Evolutionary conservation across 2,797 vertebrate genomes (phyloP), one percentile per base, ranked within the genome.

Genomic region (Acanthornis magna): DNA sequence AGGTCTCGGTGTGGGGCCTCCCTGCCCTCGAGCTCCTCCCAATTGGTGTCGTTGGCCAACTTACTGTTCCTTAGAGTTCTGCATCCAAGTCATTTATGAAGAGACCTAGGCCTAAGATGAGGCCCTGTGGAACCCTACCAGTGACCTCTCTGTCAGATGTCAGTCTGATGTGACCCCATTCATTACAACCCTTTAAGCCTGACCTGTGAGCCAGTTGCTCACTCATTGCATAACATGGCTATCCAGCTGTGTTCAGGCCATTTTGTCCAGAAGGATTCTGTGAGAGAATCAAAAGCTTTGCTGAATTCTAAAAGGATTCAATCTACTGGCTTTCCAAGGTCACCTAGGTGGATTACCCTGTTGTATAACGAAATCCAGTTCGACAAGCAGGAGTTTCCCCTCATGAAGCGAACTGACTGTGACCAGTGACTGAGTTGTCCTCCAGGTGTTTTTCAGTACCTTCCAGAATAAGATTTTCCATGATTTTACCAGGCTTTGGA

Each of bases 41-140:
- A 8, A 62, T 38, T 62, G 4, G 13, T 62, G 22, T 48, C 21
- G 13, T 55, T 0, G 0, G 32, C 22, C 50, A 50, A 62, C 6
- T 43, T 88, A 11, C 3, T 54, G 3, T 82, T 62, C 16, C 55
- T 50, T 63, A 12, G 16, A 70, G 16, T 70, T 50, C 23, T 18
- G 4, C 22, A 16, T 83, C 14, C 4, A 45, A 32, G 29, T 63
- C 0, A 21, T 57, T 76, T 38, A 22, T 51, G 43, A 71, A 26
- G 29, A 26, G 17, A 51, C 18, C 8, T 57, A 36, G 36, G 36
- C 22, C 43, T 26, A 16, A 43, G 17, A 34, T 57, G 14, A 54
- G 29, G 48, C 48, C 12, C 23, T 45, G 19, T 45, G 13, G 36
- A 65, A 16, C 25, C 8, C 43, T 42, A 19, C 38, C 4, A 16